Percentiles rank a stretch among this genome's conserved stretches.
Conservation (phyloP, 35 echinoderm and acorn worm genomes). For the Heliocidaris erythrogramma region DNA sequence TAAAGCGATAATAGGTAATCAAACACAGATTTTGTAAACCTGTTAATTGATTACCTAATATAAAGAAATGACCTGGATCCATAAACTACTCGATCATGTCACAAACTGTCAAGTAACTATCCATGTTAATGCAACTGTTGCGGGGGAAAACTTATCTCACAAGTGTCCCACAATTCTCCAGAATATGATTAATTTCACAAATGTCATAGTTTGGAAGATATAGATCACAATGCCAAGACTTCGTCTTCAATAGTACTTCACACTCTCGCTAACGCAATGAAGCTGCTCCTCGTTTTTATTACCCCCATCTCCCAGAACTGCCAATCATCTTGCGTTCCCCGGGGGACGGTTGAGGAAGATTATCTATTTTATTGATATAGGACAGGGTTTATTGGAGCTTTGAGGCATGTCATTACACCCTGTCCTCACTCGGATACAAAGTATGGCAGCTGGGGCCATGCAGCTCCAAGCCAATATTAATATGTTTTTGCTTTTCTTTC, state of each 20-base stretch:
- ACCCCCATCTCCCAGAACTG: background rate
- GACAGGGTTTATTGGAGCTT: background rate
- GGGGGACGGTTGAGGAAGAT: background rate
- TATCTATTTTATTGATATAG: constrained; percentile 6
- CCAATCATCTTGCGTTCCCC: background rate
- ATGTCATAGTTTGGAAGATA: background rate
- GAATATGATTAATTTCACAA: background rate
- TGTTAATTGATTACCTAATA: too few relatives aligned
- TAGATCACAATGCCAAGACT: background rate
- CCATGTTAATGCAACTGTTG: background rate
- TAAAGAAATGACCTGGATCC: too few relatives aligned
- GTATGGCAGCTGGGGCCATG: background rate
- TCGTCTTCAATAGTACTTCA: background rate
- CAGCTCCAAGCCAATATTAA: constrained; percentile 1
- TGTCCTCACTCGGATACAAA: background rate
- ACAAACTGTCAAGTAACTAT: background rate
- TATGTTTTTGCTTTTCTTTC: background rate
- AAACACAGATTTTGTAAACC: background rate
- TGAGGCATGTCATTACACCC: background rate
- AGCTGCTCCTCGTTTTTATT: background rate
- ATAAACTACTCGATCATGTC: background rate
- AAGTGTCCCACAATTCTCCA: background rate
- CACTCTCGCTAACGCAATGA: background rate
- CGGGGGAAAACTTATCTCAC: background rate
- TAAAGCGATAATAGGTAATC: too few relatives aligned